Percentiles rank a stretch among this genome's conserved stretches.
phyloP scores from a whole-genome alignment of 2,113 vertebrate species.

The Myiopsitta monachus region DNA sequence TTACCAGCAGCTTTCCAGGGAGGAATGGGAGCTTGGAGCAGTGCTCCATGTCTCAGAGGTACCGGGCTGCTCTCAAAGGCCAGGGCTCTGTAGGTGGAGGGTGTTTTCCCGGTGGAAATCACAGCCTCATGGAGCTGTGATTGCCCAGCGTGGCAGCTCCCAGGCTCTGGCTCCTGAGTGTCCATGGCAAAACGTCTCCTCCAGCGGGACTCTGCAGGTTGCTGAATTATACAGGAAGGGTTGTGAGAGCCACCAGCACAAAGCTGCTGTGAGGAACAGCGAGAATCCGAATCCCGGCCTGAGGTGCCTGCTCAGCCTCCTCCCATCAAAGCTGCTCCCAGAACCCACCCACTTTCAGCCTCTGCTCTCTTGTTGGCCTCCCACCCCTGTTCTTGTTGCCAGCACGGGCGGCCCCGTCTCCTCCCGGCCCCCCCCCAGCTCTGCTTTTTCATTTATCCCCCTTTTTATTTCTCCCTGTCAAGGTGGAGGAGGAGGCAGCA shows the following conservation, averaged over 20 bases:
- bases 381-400: background rate
- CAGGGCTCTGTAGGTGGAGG: background rate
- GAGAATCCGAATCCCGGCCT: background rate
- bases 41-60: rapidly evolving
- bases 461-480: background rate
- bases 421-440: background rate
- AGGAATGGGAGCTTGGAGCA: background rate
- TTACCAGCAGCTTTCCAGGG: rapidly evolving
- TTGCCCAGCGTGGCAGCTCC: background rate
- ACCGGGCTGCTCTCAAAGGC: rapidly evolving
- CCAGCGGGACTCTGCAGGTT: rapidly evolving
- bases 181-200: background rate
- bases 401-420: background rate
- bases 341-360: background rate
- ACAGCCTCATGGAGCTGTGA: no score
- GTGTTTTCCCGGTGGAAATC: background rate
- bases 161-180: rapidly evolving
- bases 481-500: slow-evolving; percentile 85
- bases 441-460: background rate
- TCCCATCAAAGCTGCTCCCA: background rate
- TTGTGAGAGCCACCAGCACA: background rate
- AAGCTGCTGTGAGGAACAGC: background rate
- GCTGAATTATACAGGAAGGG: background rate
- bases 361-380: background rate
- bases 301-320: background rate